These are phyloP conservation scores for Tenthredo distinguenda DNA, from an alignment of 2,888 invertebrate genomes.

Conservation along the genomic window DNA sequence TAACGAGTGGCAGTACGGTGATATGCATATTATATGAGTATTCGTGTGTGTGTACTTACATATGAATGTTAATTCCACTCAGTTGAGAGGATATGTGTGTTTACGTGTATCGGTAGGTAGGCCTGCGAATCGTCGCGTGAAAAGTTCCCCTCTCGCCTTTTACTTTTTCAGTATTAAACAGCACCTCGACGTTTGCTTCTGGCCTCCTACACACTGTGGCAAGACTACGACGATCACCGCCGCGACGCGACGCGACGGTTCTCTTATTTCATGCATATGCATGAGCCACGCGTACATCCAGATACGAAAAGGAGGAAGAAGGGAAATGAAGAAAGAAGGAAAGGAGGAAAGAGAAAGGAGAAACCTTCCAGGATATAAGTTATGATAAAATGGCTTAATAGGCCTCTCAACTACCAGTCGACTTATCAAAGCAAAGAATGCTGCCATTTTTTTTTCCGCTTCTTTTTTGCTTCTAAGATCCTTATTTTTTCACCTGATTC, in stretches of 20 bases:
- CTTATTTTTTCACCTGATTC: not conserved
- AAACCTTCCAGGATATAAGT: conserved; percentile 37
- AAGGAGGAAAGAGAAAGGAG: not conserved
- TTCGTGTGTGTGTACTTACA: not conserved
- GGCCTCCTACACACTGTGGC: not conserved
- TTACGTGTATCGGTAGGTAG: not conserved
- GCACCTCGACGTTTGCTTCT: conserved; percentile 11
- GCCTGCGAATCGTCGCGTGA: conserved; percentile 28
- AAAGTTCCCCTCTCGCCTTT: conserved; percentile 15
- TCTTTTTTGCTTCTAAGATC: not conserved
- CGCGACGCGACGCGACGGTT: conserved; percentile 57
- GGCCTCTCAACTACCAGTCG: conserved; percentile 46
- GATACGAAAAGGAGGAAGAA: conserved; percentile 24
- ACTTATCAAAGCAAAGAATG: conserved; percentile 54
- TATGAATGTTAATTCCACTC: conserved; percentile 11
- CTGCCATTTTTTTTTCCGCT: conserved; percentile 11
- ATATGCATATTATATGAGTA: conserved; percentile 21
- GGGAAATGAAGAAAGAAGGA: not conserved
- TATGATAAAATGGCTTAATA: conserved; percentile 57
- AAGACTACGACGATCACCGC: conserved; percentile 33
- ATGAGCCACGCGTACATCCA: conserved; percentile 56
- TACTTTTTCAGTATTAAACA: conserved; percentile 27
- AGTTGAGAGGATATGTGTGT: not conserved
- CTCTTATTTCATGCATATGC: conserved; percentile 58
- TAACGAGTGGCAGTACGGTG: conserved; percentile 1